Conservation (phyloP, 2,888 invertebrate species). For the Pristionchus maxplancki region DNA sequence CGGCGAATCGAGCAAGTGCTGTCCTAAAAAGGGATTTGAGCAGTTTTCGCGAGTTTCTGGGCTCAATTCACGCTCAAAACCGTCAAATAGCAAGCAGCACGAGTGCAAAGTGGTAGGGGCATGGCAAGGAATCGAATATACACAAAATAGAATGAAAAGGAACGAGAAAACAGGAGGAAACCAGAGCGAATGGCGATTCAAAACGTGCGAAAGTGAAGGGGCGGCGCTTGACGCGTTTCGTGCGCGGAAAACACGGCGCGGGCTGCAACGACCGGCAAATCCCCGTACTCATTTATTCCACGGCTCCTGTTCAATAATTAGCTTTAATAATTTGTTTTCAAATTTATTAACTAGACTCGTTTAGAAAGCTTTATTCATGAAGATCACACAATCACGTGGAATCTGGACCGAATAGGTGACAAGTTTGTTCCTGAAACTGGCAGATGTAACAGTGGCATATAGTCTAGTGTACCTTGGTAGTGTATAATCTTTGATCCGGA, state of each 20-base stretch:
- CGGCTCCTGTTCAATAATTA: no score
- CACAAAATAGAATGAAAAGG: background rate
- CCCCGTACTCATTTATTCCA: no score
- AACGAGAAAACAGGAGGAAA: background rate
- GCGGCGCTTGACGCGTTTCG: background rate
- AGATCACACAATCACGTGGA: background rate
- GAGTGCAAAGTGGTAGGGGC: background rate
- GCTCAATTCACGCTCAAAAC: background rate
- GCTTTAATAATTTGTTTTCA: no score
- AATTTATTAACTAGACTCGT: no score
- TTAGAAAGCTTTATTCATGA: no score
- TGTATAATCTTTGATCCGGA: background rate
- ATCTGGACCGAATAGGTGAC: background rate
- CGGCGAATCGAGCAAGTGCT: background rate
- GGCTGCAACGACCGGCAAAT: no score
- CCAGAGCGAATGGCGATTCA: background rate
- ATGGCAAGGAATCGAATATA: background rate
- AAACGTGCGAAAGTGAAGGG: slow-evolving; percentile 15
- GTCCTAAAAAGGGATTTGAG: background rate
- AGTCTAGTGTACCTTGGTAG: background rate
- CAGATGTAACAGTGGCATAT: background rate
- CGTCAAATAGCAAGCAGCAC: background rate
- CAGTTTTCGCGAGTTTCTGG: background rate
- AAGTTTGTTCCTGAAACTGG: background rate
- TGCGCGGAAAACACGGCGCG: no score